Base-by-base conservation (phyloP, 2,797 vertebrate species). In the Moxostoma hubbsi region DNA sequence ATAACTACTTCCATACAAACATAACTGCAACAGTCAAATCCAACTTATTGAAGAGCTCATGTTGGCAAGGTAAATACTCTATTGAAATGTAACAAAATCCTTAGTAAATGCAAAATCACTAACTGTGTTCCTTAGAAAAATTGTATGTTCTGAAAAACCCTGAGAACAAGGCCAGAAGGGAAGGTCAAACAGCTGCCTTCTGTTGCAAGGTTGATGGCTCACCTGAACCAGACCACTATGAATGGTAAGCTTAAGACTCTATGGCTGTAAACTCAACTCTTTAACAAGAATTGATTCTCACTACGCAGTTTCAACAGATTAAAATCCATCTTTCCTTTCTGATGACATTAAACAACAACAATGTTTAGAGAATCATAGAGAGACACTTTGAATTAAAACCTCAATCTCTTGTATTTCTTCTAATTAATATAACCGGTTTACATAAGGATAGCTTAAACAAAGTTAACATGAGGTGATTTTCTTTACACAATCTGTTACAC, bases 201-300 rank as follows among this genome's bases (percentile, higher is more conserved):
- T 99, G 98, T 90, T 99, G 98, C 5, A 94, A 96, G 8, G 95
- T 97, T 61, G 81, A 81, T 0, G 97, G 98, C 73, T 93, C 84
- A 36, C 96, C 97, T 0, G 88, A 89, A 45, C 95, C 96, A 0
- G 91, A 96, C 47, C 92, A 91, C 13, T 99, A 98, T 82, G 92
- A 97, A 83, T 99, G 98, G 98, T 99, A 90, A 87, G 94, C 82
- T 36, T 65, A n/a, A 43, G 3, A 36, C 36, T 36, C 36, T 36
- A 36, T 36, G 36, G 36, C 36, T 36, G 36, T 36, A 36, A 36
- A 36, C 36, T 36, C 36, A 36, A 36, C 36, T 36, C 10, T 63
- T 55, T 64, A 13, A 51, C 18, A 15, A 12, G 8, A 75, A 75
- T 55, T 55, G 53, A 57, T 74, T 36, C 64, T 54, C 24, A 43